Evolutionary conservation across 2,113 vertebrate species (phyloP).

Genomic region (Corvus cornix): DNA sequence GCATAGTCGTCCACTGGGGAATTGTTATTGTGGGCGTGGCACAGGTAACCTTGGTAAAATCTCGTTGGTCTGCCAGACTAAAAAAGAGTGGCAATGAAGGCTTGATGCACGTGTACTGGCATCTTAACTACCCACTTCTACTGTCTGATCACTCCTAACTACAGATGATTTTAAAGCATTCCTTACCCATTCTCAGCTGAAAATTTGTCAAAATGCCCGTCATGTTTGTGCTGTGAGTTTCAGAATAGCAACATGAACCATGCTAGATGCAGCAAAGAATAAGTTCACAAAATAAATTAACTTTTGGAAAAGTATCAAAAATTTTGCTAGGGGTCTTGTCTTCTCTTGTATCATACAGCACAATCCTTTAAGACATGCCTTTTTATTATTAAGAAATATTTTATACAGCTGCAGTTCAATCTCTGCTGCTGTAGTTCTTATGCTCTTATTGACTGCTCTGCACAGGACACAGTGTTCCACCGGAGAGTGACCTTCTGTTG

Average conservation of each 20-base stretch:
- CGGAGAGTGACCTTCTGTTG: background rate
- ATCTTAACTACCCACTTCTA: background rate
- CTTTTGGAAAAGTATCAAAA: background rate
- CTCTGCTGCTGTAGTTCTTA: background rate
- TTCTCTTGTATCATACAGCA: background rate
- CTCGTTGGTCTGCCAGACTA: background rate
- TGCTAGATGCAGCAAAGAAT: background rate
- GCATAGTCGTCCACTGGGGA: background rate
- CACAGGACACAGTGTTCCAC: background rate
- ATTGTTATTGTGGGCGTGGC: background rate
- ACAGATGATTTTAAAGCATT: background rate
- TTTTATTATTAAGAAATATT: background rate
- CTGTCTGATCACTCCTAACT: background rate
- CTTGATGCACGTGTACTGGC: background rate
- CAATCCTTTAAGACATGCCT: background rate
- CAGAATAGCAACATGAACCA: background rate
- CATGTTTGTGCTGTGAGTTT: background rate
- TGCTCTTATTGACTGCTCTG: background rate
- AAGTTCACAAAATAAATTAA: background rate
- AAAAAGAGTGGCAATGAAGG: background rate
- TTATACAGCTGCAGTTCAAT: constrained; percentile 2
- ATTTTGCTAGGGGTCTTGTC: background rate
- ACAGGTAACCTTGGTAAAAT: background rate
- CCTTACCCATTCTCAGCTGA: background rate
- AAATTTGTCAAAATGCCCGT: background rate